Base-by-base conservation (phyloP, 1,140 invertebrate species). In the Elymnias hypermnestra region DNA sequence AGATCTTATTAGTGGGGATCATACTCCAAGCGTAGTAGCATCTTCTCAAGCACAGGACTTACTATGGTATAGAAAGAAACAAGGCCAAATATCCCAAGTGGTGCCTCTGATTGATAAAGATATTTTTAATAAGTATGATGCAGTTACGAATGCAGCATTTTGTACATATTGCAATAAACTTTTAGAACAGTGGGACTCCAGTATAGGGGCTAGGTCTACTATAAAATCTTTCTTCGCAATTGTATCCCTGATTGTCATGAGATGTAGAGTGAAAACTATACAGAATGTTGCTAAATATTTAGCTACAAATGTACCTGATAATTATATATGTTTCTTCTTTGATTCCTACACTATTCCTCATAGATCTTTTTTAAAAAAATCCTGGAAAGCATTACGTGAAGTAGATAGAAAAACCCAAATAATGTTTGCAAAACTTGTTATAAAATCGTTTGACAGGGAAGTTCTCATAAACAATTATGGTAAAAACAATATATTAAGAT, bases 371-470 rank as follows among this genome's bases (percentile, higher is more conserved):
- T n/a, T 57, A 1, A 52, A 40, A 12, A 52, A 48, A 47, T 37
- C 25, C 14, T 57, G 41, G 14, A 52, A 52, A 48, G 35, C 22
- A n/a, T 52, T 57, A 19, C 28, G 39, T 3, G 35, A 38, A 5
- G 9, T 4, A 2, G 39, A 52, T 6, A 23, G 10, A 3, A 42
- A 23, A 7, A 38, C 26, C 10, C 33, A 43, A 35, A 43, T 47
- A 31, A 53, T 57, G 54, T 57, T 53, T 37, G 54, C 54, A 25
- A 57, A 57, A 36, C 13, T 57, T 29, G 40, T 57, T 14, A 25
- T 57, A 15, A 47, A 39, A 18, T 57, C 54, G 15, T 26, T 51
- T 15, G 6, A 29, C 18, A 43, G 6, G 12, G 2, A 14, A 2
- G 13, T 5, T 8, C 9, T n/a, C n/a, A n/a, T n/a, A n/a, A n/a